Conservation (phyloP, 2,888 invertebrate species). For the Hyppa rectilinea region DNA sequence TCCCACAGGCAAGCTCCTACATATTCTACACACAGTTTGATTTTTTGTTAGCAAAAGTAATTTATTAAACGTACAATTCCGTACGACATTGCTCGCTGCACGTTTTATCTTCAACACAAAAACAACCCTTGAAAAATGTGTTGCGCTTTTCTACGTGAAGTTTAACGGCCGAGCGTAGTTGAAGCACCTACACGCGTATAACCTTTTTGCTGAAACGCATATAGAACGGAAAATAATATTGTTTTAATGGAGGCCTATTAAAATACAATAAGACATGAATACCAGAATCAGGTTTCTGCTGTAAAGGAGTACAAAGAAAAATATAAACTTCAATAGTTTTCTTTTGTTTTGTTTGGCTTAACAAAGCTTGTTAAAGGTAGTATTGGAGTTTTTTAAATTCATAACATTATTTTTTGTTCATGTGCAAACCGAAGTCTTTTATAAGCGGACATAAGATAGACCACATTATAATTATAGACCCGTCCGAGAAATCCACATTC, state of each 20-base stretch:
- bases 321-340: too few species aligned
- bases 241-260: conserved; percentile 36
- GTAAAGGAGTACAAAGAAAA: conserved; percentile 19
- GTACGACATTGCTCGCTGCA: conserved; percentile 60
- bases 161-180: conserved; percentile 57
- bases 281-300: conserved; percentile 23
- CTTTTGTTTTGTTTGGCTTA: conserved; percentile 25
- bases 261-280: conserved; percentile 48
- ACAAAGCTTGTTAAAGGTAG: background rate
- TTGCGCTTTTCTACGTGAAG: conserved; percentile 62
- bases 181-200: conserved; percentile 30
- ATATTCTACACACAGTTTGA: conserved; percentile 33
- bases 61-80: conserved; percentile 60
- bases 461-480: background rate
- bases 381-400: conserved; percentile 22
- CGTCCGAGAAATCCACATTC: too few species aligned
- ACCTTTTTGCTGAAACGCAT: conserved; percentile 23
- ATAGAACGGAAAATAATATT: conserved; percentile 25
- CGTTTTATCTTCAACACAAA: conserved; percentile 67
- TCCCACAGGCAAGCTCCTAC: conserved; percentile 19
- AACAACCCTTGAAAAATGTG: conserved; percentile 65
- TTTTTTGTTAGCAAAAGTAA: conserved; percentile 55
- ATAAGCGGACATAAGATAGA: background rate
- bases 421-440: background rate
- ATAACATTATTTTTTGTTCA: background rate